Conservation (phyloP, 2,113 vertebrate genomes). For the Jacana jacana region DNA sequence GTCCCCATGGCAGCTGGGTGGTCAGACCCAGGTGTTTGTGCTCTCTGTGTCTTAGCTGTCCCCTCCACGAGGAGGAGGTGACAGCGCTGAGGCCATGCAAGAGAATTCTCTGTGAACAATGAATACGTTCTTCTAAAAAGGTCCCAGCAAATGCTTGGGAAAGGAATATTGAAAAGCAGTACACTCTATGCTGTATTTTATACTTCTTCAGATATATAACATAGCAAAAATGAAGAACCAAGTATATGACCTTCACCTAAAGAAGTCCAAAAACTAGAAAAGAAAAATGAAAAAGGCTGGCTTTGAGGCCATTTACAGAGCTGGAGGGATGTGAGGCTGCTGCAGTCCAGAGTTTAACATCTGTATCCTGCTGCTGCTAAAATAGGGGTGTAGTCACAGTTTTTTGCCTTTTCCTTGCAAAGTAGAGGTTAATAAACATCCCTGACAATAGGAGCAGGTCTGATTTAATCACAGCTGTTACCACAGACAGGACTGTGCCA, state of each 20-base stretch:
- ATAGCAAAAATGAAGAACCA: background rate
- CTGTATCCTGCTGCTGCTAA: constrained; percentile 41
- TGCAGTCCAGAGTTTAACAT: background rate
- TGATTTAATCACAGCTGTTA: constrained; percentile 45
- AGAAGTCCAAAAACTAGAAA: background rate
- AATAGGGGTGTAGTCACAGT: constrained; percentile 5
- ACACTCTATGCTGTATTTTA: background rate
- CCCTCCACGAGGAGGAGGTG: background rate
- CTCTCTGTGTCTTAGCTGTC: background rate
- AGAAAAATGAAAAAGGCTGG: background rate
- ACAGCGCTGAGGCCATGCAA: background rate
- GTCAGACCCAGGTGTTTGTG: background rate
- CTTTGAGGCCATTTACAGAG: background rate
- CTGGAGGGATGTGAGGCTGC: background rate
- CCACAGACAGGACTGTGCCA: constrained; percentile 19
- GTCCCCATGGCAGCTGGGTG: too few species aligned
- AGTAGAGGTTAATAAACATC: constrained; percentile 20
- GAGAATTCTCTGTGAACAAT: background rate
- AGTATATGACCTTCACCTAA: background rate
- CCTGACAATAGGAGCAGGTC: constrained; percentile 32
- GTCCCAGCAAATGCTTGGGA: background rate
- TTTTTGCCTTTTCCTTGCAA: background rate
- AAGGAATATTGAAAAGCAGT: background rate
- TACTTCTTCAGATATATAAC: background rate
- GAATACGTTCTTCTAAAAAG: background rate